Base-by-base conservation (phyloP, 2,113 vertebrate genomes). In the Onychostruthus taczanowskii region DNA sequence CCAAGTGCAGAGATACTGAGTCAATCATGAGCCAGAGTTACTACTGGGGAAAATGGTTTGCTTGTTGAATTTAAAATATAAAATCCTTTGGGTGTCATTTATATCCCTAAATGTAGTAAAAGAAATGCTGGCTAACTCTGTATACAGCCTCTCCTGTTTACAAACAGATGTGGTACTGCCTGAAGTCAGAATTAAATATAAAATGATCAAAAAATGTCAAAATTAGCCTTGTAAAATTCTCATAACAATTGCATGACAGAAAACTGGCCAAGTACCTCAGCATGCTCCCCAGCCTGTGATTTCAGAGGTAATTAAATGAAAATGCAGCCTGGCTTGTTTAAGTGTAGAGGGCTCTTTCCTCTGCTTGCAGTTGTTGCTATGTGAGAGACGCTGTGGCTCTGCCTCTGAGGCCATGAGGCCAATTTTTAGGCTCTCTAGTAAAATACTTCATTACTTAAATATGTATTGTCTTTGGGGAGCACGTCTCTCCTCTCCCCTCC, bases 381-480 rank as follows among this genome's bases (percentile, higher is more conserved):
- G 84, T 67, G 80, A 92, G 86, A 78, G 92, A 81, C 43, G 47
- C 61, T 87, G 84, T 39, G 63, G 44, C 77, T 95, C 84, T 64
- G 69, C 47, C 81, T 87, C 89, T 52, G 76, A 95, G 92, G 69
- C 90, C 78, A 44, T n/a, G 21, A 96, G 81, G 79, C 75, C 63
- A 90, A 58, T 68, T 97, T 96, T 89, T 81, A 93, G 79, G 66
- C 72, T 83, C 77, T 93, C 53, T 87, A 78, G 53, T 86, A 87
- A 95, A 96, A 96, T 91, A 96, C 87, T 94, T 96, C 93, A 97
- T 94, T 90, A 87, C 95, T 94, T 93, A 96, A 96, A 86, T 82
- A 97, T 96, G 95, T 59, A 24, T 49, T 89, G 94, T 91, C 96
- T 95, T 94, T 53, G 59, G 96, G 95, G 96, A 94, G 46, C 47